These are phyloP conservation scores for Gymnobelideus leadbeateri DNA, from an alignment of 2,113 vertebrate species.

Conservation along the genomic window DNA sequence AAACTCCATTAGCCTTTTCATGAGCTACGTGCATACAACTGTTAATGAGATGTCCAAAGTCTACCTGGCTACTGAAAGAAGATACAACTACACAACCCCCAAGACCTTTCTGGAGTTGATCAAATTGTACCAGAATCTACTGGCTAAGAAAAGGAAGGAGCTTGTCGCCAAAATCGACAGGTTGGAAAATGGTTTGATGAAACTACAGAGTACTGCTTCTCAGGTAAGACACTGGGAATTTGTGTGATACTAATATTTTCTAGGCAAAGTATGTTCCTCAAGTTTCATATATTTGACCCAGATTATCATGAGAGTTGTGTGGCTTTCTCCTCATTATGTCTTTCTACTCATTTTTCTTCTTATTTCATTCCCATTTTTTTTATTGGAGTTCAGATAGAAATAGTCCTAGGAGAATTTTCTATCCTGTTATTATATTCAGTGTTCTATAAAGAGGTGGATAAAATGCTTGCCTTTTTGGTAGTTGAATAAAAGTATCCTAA, in stretches of 20 bases:
- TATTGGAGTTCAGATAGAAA: background rate
- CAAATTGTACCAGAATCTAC: conserved; percentile 87
- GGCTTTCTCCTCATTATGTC: background rate
- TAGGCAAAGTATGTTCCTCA: background rate
- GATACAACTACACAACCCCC: conserved; percentile 88
- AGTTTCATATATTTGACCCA: background rate
- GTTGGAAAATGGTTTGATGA: conserved; percentile 86
- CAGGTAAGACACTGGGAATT: conserved; percentile 78
- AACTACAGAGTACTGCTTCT: conserved; percentile 83
- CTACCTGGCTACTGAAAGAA: conserved; percentile 84
- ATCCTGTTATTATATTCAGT: background rate
- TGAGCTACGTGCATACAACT: conserved; percentile 84
- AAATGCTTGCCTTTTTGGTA: background rate
- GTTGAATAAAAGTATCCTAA: background rate
- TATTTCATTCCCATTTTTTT: background rate
- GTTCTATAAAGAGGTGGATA: background rate
- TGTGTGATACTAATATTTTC: background rate
- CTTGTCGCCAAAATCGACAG: conserved; percentile 83
- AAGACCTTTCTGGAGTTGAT: conserved; percentile 90
- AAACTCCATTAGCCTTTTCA: conserved; percentile 86
- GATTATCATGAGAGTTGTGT: background rate
- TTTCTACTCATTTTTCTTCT: background rate
- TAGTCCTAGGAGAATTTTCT: background rate
- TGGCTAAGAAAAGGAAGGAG: conserved; percentile 80
- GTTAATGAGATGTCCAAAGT: conserved; percentile 86